Base-by-base conservation (phyloP, 2,113 vertebrate species). In the Phalacrocorax aristotelis region DNA sequence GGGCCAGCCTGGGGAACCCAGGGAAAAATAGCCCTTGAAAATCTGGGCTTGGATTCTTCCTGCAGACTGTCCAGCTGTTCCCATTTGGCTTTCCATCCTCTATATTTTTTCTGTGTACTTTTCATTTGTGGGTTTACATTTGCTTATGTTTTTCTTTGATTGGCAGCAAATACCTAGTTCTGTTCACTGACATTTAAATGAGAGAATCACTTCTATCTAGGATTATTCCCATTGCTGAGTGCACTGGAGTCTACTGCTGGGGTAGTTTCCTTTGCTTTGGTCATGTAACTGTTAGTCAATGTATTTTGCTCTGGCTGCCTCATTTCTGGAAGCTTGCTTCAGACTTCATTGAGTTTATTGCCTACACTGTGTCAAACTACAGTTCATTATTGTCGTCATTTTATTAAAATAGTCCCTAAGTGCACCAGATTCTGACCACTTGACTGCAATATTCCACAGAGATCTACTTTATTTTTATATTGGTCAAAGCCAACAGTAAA, bases 311-410 rank as follows among this genome's bases (percentile, higher is more conserved):
- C 40, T 65, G 68, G 38, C 83, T 92, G 85, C 58, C 54, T 96
- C 85, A 55, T 90, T 96, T 95, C 88, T 94, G 75, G 88, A 83
- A 95, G 82, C 66, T 90, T 90, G n/a, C 92, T 96, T 96, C 93
- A 96, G 93, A 96, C 92, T 96, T 89, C 93, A 91, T 62, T 96
- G 95, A 81, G 90, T 96, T 97, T 93, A 92, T 93, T 93, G 88
- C 90, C 90, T 62, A 83, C 71, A 74, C 76, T 83, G 60, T 92
- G 83, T 95, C 85, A 94, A 97, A 89, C 66, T 65, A 36, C 76
- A 90, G 93, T 88, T 96, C 93, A 96, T 95, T 95, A 90, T 83
- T 93, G 90, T 81, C 1, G 0, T 86, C 32, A 61, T 97, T 96
- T 96, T 90, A 95, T 95, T 96, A 93, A 95, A 96, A 93, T 66